Percentiles rank a stretch among this genome's conserved stretches.
Conservation (phyloP, 2,113 vertebrate genomes). For the Synodontis membranacea region DNA sequence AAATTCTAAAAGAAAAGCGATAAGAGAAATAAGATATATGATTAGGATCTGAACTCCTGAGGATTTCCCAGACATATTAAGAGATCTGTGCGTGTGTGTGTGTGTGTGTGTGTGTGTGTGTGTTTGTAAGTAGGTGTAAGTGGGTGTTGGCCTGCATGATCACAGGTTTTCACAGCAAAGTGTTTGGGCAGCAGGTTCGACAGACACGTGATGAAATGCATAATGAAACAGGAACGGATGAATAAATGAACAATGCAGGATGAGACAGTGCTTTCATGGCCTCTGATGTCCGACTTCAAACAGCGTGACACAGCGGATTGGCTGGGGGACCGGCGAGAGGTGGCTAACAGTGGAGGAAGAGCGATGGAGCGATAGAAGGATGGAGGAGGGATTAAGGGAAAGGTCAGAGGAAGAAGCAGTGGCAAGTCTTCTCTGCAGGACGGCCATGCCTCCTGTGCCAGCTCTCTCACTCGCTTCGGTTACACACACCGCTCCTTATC, state of each 20-base stretch:
- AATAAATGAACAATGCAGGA: slow-evolving; percentile 51
- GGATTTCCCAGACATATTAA: not conserved
- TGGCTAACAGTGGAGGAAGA: slow-evolving; percentile 39
- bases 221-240: slow-evolving; percentile 56
- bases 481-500: not conserved
- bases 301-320: slow-evolving; percentile 39
- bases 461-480: slow-evolving; percentile 3
- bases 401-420: slow-evolving; percentile 55
- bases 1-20: not conserved
- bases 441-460: slow-evolving; percentile 16
- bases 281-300: slow-evolving; percentile 64
- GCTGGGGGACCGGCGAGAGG: slow-evolving; percentile 48
- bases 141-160: slow-evolving; percentile 31
- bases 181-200: slow-evolving; percentile 41
- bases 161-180: slow-evolving; percentile 38
- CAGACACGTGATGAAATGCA: slow-evolving; percentile 47
- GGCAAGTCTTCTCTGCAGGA: slow-evolving; percentile 46
- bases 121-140: slow-evolving; percentile 40
- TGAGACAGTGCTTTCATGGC: slow-evolving; percentile 60
- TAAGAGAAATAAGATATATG: not conserved
- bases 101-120: slow-evolving; percentile 42
- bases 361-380: slow-evolving; percentile 27
- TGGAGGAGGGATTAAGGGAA: slow-evolving; percentile 55
- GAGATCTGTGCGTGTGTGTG: slow-evolving; percentile 19
- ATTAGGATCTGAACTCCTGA: not conserved